Evolutionary conservation across 2,888 invertebrate species (phyloP).

Genomic region (Odontomyia ornata): DNA sequence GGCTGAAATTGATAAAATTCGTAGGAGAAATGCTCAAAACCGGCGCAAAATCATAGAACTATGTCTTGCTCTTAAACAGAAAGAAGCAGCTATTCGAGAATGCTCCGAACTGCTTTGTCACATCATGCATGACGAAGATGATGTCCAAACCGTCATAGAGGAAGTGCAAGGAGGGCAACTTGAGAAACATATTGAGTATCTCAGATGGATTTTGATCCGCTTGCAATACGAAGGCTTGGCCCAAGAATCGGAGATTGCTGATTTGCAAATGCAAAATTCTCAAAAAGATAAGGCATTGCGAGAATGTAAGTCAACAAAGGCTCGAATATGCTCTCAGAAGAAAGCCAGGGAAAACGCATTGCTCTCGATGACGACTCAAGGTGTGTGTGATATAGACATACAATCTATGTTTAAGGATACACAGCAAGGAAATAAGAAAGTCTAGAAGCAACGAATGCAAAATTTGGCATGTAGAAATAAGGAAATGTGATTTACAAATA

Average conservation of each 20-base stretch:
- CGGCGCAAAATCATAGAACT: conserved; percentile 3
- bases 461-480: no score
- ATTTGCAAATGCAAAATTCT: background rate
- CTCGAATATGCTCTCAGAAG: background rate
- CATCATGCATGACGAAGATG: conserved; percentile 1
- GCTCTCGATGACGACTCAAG: background rate
- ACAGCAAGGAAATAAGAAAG: no score
- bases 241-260: background rate
- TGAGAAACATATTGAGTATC: conserved; percentile 11
- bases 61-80: background rate
- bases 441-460: no score
- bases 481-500: no score
- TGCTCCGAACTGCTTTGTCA: conserved; percentile 17
- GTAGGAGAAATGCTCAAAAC: background rate
- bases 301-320: background rate
- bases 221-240: conserved; percentile 3
- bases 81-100: conserved; percentile 9
- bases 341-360: background rate
- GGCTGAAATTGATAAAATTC: conserved; percentile 13
- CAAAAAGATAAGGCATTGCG: background rate
- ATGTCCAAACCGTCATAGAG: background rate
- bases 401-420: no score
- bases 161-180: conserved; percentile 7
- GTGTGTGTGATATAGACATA: background rate
- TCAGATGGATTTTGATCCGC: conserved; percentile 20